These are phyloP conservation scores for Zhengitettix transpicula DNA, from an alignment of 2,888 invertebrate genomes.

Conservation along the genomic window DNA sequence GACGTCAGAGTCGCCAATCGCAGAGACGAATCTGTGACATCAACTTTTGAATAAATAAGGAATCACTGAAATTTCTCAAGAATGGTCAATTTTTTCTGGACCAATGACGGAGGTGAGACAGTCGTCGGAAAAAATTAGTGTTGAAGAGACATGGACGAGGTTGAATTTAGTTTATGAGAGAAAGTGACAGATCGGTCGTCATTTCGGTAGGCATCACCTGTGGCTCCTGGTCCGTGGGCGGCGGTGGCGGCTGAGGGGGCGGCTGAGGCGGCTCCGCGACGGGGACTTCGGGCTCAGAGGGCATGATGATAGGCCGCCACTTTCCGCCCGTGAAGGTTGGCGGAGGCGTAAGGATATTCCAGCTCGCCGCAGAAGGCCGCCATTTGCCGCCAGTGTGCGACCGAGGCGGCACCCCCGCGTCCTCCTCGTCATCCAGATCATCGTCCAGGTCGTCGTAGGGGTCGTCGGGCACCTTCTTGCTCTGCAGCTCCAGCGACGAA, in stretches of 20 bases:
- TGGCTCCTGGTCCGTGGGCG: background rate
- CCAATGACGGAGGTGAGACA: no score
- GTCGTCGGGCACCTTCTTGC: conserved; percentile 11
- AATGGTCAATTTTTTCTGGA: no score
- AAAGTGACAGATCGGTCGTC: no score
- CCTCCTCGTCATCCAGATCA: background rate
- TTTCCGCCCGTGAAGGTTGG: conserved; percentile 43
- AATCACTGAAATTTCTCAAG: no score
- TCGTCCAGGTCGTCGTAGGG: conserved; percentile 2
- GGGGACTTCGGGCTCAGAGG: no score
- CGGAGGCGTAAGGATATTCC: conserved; percentile 22
- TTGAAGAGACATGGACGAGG: no score
- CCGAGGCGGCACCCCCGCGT: conserved; percentile 27
- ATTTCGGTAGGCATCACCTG: background rate
- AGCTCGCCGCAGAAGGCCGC: conserved; percentile 37
- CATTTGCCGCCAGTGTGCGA: conserved; percentile 54
- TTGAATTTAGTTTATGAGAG: no score
- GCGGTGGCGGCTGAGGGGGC: background rate
- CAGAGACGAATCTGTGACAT: no score
- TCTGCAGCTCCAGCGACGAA: conserved; percentile 43
- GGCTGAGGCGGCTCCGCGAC: no score
- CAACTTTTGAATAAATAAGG: no score
- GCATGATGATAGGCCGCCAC: conserved; percentile 33
- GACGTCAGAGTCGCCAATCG: no score
- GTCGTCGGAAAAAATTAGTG: no score